These are phyloP conservation scores for Scaeva pyrastri DNA, from an alignment of 2,888 invertebrate genomes.

Conservation along the genomic window DNA sequence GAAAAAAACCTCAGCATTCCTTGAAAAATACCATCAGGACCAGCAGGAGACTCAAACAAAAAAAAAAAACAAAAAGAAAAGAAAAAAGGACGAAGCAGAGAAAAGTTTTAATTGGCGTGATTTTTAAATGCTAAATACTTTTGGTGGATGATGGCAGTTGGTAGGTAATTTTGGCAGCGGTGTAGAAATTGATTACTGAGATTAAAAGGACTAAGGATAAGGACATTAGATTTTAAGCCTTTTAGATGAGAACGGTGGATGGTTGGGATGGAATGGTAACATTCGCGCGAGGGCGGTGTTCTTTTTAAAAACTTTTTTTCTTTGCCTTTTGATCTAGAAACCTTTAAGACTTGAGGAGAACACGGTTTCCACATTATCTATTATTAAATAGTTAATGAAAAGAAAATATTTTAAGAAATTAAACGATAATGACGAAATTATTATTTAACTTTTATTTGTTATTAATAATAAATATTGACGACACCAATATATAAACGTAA, in stretches of 20 bases:
- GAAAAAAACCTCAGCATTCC: constrained; percentile 42
- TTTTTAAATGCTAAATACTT: constrained; percentile 74
- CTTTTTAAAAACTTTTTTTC: not conserved
- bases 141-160: constrained; percentile 59
- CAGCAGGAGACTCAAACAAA: not conserved
- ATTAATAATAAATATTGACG: too few species aligned
- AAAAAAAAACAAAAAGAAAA: not conserved
- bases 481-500: too few species aligned
- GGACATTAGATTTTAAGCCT: constrained; percentile 40
- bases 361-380: constrained; percentile 6
- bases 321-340: not conserved
- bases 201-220: constrained; percentile 53
- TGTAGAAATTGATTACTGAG: constrained; percentile 66
- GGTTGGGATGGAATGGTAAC: too few species aligned
- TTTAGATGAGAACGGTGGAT: constrained; percentile 36
- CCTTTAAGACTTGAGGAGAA: constrained; percentile 4
- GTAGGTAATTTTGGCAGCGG: constrained; percentile 55
- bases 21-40: not conserved
- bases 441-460: too few species aligned
- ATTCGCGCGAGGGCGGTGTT: constrained; percentile 41
- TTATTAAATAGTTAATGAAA: not conserved
- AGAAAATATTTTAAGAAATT: too few species aligned
- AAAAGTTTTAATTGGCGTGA: constrained; percentile 75
- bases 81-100: constrained; percentile 11
- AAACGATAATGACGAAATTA: too few species aligned